Evolutionary conservation across 1,140 invertebrate species (phyloP), one percentile per base, ranked within the genome.

Genomic region (Drosophila repletoides): DNA sequence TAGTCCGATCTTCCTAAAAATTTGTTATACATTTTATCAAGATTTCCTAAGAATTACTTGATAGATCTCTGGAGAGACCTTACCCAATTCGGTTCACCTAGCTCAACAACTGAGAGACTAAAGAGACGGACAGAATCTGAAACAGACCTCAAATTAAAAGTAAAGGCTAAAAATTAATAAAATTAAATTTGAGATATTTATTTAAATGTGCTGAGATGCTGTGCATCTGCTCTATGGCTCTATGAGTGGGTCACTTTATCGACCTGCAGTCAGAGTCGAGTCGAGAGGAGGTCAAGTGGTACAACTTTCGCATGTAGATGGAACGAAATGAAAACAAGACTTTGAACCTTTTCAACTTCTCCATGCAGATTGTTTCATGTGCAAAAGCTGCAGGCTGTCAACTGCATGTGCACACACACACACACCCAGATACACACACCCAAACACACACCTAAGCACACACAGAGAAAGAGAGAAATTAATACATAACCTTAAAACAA

Each of bases 241-340:
- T 19, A 28, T 17, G 48, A 43, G 38, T 74, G 63, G 71, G 71
- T 74, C 72, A 74, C 51, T 38, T 52, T 24, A 26, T 10, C 63
- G 72, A 74, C 64, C 72, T 64, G 31, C 2, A n/a, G n/a, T n/a
- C n/a, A n/a, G n/a, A n/a, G n/a, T n/a, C 49, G 17, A 38, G 9
- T 10, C 60, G 55, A 40, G 55, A 40, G 26, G 6, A 36, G 64
- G 60, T 64, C 70, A 51, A 64, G 40, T 29, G 60, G 26, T 34
- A 66, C 40, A 69, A 71, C 67, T 72, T 66, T 76, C 60, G 64
- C 73, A 69, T 76, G 73, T 76, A 40, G 15, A 36, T 68, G 63
- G 49, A 51, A n/a, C n/a, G n/a, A 76, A 77, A 79, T 68, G 58
- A 79, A 73, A 73, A 73, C 75, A 77, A 69, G 74, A 72, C 65